These are phyloP conservation scores for Caranx ignobilis DNA, from an alignment of 2,113 vertebrate species.

Conservation along the genomic window DNA sequence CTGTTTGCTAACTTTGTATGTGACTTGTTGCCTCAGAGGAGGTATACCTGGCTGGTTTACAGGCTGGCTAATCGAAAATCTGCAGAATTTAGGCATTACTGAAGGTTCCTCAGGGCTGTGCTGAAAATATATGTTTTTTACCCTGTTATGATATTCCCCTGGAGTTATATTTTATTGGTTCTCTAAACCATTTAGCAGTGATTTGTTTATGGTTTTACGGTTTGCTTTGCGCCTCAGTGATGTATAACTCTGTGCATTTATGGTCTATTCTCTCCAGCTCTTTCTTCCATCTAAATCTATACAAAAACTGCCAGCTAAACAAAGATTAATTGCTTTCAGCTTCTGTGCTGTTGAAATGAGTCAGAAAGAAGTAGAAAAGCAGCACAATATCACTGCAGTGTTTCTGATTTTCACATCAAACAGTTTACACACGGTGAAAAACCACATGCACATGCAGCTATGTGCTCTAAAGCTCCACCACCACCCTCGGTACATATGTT, in stretches of 20 bases:
- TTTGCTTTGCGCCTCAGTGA: constrained; percentile 13
- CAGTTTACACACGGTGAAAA: not conserved
- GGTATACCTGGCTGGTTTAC: not conserved
- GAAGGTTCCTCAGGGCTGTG: not conserved
- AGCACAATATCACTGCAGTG: not conserved
- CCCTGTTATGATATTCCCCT: not conserved
- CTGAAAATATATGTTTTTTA: not conserved
- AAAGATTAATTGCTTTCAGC: not conserved
- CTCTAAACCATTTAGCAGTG: constrained; percentile 8
- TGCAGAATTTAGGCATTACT: too few relatives aligned
- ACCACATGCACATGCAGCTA: not conserved
- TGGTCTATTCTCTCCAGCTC: not conserved
- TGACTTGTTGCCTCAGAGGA: too few relatives aligned
- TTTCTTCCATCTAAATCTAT: not conserved
- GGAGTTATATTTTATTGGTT: not conserved
- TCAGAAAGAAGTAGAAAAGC: not conserved
- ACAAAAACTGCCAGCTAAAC: not conserved
- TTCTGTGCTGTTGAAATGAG: not conserved
- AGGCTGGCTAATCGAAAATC: not conserved
- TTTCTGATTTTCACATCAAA: constrained; percentile 22
- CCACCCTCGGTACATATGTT: not conserved
- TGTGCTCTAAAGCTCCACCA: not conserved
- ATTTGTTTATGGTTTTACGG: constrained; percentile 6
- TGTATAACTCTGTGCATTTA: not conserved
- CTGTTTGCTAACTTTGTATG: not conserved